Evolutionary conservation across 2,113 vertebrate genomes (phyloP), one percentile per base, ranked within the genome.

Genomic region (Myiopsitta monachus): DNA sequence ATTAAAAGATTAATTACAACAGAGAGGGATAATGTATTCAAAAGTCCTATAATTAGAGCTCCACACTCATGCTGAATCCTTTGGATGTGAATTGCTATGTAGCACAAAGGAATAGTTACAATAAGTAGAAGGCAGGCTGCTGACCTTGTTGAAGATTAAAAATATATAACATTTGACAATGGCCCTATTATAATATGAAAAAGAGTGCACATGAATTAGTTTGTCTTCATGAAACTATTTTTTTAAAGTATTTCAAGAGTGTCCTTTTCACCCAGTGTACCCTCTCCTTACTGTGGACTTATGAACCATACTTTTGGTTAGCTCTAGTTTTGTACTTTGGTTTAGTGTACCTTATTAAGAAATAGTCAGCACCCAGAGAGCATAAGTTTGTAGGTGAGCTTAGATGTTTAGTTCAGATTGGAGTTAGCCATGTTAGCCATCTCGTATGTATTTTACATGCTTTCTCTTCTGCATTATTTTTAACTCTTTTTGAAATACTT

Each of bases 1-100:
- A 94, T 93, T 96, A 97, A 96, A 93, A 97, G 47, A 95, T 91
- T 91, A 87, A 96, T 95, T 93, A 87, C 51, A 94, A 68, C 59
- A 76, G 49, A 87, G 78, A 92, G 82, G 26, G 68, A 46, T 87
- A 95, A 92, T 83, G 46, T 92, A 92, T 93, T 96, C 41, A 14
- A 72, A 57, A 90, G 33, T 55, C 72, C 76, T 94, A 49, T 88
- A 96, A 76, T 88, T 83, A 83, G 24, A 90, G 3, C 47, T 51
- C 33, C 41, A 59, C 26, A 92, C 18, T 3, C 9, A 43, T 95
- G 61, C 22, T 85, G 59, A 83, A 88, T 92, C 80, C 62, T 79
- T 83, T 46, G 49, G 81, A 88, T 87, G 33, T 12, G 80, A 90
- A 74, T 79, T 84, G 28, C 63, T 88, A 55, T 46, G 10, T 59